Conservation (phyloP, 1,140 invertebrate genomes). For the Maconellicoccus hirsutus region DNA sequence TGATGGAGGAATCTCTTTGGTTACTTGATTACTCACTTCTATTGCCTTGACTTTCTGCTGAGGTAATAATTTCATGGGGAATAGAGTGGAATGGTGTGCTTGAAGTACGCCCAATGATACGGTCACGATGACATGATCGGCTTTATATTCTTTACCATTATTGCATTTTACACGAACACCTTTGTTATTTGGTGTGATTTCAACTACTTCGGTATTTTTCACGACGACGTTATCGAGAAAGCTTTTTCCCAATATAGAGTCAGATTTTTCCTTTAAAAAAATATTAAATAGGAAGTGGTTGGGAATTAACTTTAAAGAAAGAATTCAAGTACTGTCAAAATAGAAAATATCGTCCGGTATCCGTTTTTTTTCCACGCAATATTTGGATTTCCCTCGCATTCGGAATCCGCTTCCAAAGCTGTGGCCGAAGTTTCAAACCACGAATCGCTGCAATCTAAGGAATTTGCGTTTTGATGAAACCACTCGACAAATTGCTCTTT, state of each 20-base stretch:
- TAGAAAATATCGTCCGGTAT: conserved; percentile 43
- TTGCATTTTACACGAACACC: conserved; percentile 38
- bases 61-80: neutral
- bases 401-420: conserved; percentile 42
- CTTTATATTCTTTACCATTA: conserved; percentile 43
- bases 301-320: no score
- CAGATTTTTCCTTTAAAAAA: neutral
- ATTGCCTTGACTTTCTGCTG: conserved; percentile 22
- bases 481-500: conserved; percentile 31
- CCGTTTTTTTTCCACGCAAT: conserved; percentile 50
- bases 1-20: conserved; percentile 34
- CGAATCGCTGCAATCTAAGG: conserved; percentile 42
- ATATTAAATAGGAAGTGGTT: no score
- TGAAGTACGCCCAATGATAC: conserved; percentile 56
- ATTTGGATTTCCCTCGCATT: conserved; percentile 44
- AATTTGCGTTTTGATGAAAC: conserved; percentile 34
- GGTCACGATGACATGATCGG: conserved; percentile 56
- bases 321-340: no score
- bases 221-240: neutral
- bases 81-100: conserved; percentile 33
- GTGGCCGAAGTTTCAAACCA: conserved; percentile 47
- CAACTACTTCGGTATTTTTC: conserved; percentile 34
- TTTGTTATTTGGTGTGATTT: conserved; percentile 36
- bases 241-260: neutral
- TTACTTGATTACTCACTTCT: conserved; percentile 36